A percentile compares a stretch with the other conserved stretches of the same genome.
Evolutionary conservation across 2,888 invertebrate species (phyloP).

Genomic region (Auanema freiburgensis): DNA sequence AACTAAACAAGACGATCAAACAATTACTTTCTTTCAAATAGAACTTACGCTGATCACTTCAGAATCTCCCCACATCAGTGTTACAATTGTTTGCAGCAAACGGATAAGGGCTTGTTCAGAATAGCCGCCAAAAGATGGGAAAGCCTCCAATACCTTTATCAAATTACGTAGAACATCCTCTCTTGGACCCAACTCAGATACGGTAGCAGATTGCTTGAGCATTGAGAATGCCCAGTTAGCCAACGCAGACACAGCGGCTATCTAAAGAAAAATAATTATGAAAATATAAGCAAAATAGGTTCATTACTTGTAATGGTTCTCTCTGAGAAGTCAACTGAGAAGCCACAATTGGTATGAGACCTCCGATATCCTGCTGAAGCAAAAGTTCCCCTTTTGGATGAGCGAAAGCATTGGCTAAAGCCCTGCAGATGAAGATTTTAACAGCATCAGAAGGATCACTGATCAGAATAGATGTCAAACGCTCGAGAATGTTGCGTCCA

Average conservation of each 20-base stretch:
- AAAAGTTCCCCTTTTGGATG: slow-evolving; percentile 67
- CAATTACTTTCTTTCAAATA: not conserved
- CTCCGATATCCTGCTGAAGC: slow-evolving; percentile 31
- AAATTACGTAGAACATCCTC: slow-evolving; percentile 55
- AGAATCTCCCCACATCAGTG: slow-evolving; percentile 69
- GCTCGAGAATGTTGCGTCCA: slow-evolving; percentile 64
- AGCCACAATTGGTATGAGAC: slow-evolving; percentile 27
- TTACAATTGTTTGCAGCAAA: slow-evolving; percentile 78
- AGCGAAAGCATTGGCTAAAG: slow-evolving; percentile 80
- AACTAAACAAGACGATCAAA: slow-evolving; percentile 27
- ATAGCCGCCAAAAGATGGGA: slow-evolving; percentile 30
- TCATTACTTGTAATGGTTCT: not conserved
- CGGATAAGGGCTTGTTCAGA: slow-evolving; percentile 73
- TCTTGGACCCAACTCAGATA: slow-evolving; percentile 55
- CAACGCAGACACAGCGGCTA: slow-evolving; percentile 48
- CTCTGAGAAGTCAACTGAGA: not conserved
- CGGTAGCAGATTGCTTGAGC: slow-evolving; percentile 37
- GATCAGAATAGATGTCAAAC: slow-evolving; percentile 68
- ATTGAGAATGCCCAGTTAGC: slow-evolving; percentile 52
- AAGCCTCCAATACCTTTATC: slow-evolving; percentile 36
- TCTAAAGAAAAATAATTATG: slow-evolving; percentile 19
- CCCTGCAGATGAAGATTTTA: slow-evolving; percentile 76
- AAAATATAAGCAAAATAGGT: not conserved
- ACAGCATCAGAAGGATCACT: slow-evolving; percentile 72
- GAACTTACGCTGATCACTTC: slow-evolving; percentile 55